Evolutionary conservation across 2,888 invertebrate species (phyloP).

Genomic region (Napeogenes sylphis): DNA sequence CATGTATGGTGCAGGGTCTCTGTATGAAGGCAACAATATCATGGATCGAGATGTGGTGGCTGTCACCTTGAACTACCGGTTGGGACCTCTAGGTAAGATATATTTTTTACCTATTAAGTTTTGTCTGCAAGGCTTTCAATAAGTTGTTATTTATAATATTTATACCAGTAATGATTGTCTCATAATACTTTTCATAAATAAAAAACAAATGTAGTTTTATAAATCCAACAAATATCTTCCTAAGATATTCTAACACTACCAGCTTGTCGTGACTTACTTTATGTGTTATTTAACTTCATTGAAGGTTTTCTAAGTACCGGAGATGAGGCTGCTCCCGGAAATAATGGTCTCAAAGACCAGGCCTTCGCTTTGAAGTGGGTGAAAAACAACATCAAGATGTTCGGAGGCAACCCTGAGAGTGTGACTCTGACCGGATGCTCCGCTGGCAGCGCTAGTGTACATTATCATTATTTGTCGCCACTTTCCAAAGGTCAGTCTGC

Average conservation of each 20-base stretch:
- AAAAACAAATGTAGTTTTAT: not conserved
- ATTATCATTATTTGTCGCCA: constrained; percentile 83
- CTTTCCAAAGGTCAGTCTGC: constrained; percentile 70
- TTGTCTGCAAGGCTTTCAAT: not conserved
- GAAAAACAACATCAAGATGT: constrained; percentile 81
- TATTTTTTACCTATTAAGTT: not conserved
- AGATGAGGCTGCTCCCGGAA: constrained; percentile 82
- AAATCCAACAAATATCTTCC: not conserved
- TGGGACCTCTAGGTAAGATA: constrained; percentile 82
- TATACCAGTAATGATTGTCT: not conserved
- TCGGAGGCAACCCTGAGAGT: constrained; percentile 84
- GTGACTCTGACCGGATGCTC: constrained; percentile 84
- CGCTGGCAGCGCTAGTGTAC: constrained; percentile 86
- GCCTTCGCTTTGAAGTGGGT: constrained; percentile 83
- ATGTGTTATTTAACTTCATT: constrained; percentile 7
- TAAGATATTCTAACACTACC: no score
- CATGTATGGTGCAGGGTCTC: constrained; percentile 79
- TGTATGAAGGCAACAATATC: constrained; percentile 76
- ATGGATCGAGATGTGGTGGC: constrained; percentile 81
- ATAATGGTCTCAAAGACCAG: constrained; percentile 87
- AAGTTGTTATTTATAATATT: no score
- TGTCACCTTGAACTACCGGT: constrained; percentile 83
- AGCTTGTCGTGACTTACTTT: no score
- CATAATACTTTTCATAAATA: no score
- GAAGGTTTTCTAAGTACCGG: constrained; percentile 87